These are phyloP conservation scores for Daubentonia madagascariensis DNA, from an alignment of 2,113 vertebrate genomes.

Conservation along the genomic window DNA sequence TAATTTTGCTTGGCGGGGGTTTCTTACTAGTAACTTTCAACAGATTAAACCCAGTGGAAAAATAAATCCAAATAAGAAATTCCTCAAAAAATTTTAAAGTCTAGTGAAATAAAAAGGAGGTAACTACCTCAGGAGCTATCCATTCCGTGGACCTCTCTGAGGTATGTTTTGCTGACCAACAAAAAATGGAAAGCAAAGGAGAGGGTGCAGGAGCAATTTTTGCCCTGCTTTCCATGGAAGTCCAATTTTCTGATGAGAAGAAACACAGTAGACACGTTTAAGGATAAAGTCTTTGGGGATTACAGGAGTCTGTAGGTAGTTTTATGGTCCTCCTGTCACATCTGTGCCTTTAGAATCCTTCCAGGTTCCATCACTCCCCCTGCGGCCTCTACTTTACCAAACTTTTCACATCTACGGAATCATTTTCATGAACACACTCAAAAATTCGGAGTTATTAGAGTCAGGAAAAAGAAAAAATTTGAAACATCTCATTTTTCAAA, in stretches of 20 bases:
- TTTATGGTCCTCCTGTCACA: neutral
- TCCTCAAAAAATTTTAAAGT: neutral
- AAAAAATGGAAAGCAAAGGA: neutral
- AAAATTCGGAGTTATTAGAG: neutral
- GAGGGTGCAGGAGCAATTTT: neutral
- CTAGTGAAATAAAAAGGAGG: neutral
- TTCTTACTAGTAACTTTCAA: neutral
- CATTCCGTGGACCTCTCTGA: neutral
- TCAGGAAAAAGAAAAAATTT: neutral
- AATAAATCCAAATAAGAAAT: neutral
- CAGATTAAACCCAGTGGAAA: neutral
- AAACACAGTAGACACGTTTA: neutral
- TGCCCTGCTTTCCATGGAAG: neutral
- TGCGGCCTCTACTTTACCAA: neutral
- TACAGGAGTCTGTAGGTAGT: neutral
- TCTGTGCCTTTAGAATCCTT: neutral
- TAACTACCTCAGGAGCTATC: neutral
- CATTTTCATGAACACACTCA: neutral
- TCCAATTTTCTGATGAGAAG: neutral
- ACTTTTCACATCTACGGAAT: neutral
- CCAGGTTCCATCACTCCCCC: neutral
- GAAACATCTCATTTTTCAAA: constrained; percentile 20
- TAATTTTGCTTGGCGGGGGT: neutral
- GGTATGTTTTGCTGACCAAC: neutral
- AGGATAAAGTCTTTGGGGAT: neutral